Base-by-base conservation (phyloP, 2,797 vertebrate genomes). In the Varecia variegata region DNA sequence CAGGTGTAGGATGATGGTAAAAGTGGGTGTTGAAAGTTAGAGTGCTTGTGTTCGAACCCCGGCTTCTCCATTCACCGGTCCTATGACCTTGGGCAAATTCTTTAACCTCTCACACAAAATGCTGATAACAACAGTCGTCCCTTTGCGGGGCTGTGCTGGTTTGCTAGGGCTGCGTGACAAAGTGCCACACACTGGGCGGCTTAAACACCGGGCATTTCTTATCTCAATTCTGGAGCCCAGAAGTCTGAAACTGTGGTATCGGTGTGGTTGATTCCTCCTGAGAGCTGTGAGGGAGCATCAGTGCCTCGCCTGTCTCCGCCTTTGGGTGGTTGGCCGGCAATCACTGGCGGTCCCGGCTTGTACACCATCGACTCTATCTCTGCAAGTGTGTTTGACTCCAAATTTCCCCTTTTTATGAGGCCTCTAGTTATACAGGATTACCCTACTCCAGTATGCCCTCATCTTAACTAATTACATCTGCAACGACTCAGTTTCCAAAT, bases 331-430 rank as follows among this genome's bases (percentile, higher is more conserved):
- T 82, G 52, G 25, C 84, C 74, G 74, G 35, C n/a, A 21, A 25
- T 43, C 1, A 0, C 2, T 2, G 25, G 56, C 2, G 1, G 13
- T 30, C 65, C 40, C 5, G 2, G 43, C 25, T 68, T 70, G 15
- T 0, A 6, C 82, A 52, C 7, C 87, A 32, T 20, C 27, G 7
- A 3, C 4, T 32, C 30, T 47, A 20, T 58, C 65, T 84, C 84
- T 90, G 56, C 50, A 47, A 21, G 38, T 21, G 7, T 13, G n/a
- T 21, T 68, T 76, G 45, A 62, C 23, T 79, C 81, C 84, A 70
- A 30, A 45, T 30, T 6, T 6, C 14, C 43, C 27, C 35, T 35
- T 68, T 74, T 38, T 6, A 67, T 58, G 38, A 90, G 58, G 40
- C 65, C 4, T 8, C 73, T 47, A 15, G 18, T 52, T 70, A 43